Evolutionary conservation across 2,888 invertebrate genomes (phyloP), one percentile per base, ranked within the genome.

Genomic region (Nezara viridula): DNA sequence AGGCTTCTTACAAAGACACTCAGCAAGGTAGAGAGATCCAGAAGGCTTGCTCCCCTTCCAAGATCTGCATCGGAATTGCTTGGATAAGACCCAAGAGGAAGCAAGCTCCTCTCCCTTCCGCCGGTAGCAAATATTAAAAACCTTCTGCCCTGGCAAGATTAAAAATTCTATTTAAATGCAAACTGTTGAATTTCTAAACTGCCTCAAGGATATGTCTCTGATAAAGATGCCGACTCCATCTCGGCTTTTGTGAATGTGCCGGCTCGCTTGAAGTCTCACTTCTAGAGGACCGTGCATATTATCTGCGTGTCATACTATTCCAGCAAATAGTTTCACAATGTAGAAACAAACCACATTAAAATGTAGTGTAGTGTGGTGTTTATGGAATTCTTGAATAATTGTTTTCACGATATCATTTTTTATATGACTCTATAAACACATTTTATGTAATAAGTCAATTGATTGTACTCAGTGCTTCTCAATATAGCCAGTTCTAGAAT

Each of bases 121-220:
- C 86, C 37, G 40, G 55, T 55, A 32, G 55, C 52, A 52, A 55
- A 86, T 86, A 86, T 86, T 86, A 86, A 86, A 86, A 52, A 52
- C 86, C 86, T 55, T 86, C 52, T 86, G 55, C 86, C 40, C 24
- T 24, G 16, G 32, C 37, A 27, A 86, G 55, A 86, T 86, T 86
- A 86, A 86, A 86, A 86, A 86, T 55, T 52, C 86, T 86, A 86
- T 86, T 86, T 86, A 86, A 55, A 86, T 86, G 86, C 86, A 55
- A 86, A 86, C 55, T 86, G 86, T 40, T 55, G 52, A 86, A 86
- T 86, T 86, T 86, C 44, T 44, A 81, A 81, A 81, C 81, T 47
- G 81, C 44, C 44, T 47, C 44, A 81, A 81, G 81, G 44, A 81
- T 81, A 81, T 44, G 44, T 81, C 81, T 14, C 81, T 81, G 81